phyloP scores from a whole-genome alignment of 1,140 invertebrate genomes.

The Oscheius sp. region DNA sequence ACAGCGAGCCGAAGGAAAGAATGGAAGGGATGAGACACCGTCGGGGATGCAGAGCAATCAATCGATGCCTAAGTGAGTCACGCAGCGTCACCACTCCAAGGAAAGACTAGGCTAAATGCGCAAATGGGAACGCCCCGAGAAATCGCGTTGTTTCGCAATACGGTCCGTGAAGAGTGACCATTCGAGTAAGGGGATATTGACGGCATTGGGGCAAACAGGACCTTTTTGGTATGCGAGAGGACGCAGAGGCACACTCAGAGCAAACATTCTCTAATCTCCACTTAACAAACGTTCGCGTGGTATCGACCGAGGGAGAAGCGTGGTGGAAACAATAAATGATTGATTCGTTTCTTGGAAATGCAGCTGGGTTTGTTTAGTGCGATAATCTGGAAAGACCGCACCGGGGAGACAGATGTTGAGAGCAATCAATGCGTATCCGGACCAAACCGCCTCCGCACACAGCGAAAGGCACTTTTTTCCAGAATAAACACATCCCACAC shows the following conservation, averaged over 20 bases:
- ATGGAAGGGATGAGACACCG: too few species aligned
- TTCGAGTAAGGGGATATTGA: too few species aligned
- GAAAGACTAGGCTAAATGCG: too few species aligned
- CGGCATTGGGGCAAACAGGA: constrained; percentile 5
- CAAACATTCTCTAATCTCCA: constrained; percentile 12
- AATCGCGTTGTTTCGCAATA: too few species aligned
- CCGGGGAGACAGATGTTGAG: constrained; percentile 7
- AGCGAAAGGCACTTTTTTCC: neutral
- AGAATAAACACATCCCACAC: too few species aligned
- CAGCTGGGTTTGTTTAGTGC: neutral
- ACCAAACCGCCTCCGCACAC: constrained; percentile 12
- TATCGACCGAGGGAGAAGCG: neutral
- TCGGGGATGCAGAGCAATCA: neutral
- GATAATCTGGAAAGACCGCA: constrained; percentile 1
- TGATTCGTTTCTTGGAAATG: neutral
- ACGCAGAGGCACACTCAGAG: constrained; percentile 4
- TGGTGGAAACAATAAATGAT: neutral
- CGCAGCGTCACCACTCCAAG: too few species aligned
- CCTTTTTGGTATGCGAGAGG: constrained; percentile 2
- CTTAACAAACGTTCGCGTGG: neutral
- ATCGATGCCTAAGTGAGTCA: neutral
- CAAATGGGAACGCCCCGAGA: too few species aligned
- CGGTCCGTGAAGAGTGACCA: too few species aligned
- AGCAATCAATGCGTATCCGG: constrained; percentile 13
- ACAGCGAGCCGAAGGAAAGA: neutral